Evolutionary conservation across 2,888 invertebrate genomes (phyloP).

Genomic region (Coelopa pilipes): DNA sequence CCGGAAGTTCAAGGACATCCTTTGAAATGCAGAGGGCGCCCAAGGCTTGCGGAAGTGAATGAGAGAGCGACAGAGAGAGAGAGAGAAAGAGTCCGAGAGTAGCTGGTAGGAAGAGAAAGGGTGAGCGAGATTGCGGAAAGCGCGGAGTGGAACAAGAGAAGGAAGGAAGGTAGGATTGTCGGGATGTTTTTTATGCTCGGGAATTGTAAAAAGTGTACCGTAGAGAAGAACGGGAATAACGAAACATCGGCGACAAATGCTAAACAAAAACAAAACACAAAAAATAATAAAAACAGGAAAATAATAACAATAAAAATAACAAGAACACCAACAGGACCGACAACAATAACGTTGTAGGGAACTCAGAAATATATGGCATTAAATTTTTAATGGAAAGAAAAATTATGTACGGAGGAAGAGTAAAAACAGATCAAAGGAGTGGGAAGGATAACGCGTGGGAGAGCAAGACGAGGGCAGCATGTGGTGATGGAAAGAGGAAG

Average conservation of each 20-base stretch:
- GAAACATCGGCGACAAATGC: background rate
- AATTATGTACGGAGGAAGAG: background rate
- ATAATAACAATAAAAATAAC: constrained; percentile 5
- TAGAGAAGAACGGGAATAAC: constrained; percentile 7
- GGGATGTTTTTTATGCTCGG: no score
- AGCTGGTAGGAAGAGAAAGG: no score
- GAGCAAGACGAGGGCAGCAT: no score
- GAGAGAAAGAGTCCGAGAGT: no score
- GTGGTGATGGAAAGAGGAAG: no score
- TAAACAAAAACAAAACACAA: constrained; percentile 12
- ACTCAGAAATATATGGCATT: constrained; percentile 13
- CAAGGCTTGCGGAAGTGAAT: no score
- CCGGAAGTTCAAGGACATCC: constrained; percentile 36
- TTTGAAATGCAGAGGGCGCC: constrained; percentile 6
- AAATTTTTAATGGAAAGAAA: constrained; percentile 27
- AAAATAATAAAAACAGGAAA: background rate
- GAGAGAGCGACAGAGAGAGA: no score
- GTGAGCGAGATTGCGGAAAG: background rate
- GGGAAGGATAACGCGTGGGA: background rate
- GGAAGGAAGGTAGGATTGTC: constrained; percentile 10
- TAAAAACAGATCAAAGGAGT: constrained; percentile 3
- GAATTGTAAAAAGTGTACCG: background rate
- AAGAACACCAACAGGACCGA: background rate
- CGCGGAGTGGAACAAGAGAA: background rate
- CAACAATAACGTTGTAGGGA: background rate